These are phyloP conservation scores for Drosophila teissieri DNA, from an alignment of 1,140 invertebrate genomes.

Conservation along the genomic window DNA sequence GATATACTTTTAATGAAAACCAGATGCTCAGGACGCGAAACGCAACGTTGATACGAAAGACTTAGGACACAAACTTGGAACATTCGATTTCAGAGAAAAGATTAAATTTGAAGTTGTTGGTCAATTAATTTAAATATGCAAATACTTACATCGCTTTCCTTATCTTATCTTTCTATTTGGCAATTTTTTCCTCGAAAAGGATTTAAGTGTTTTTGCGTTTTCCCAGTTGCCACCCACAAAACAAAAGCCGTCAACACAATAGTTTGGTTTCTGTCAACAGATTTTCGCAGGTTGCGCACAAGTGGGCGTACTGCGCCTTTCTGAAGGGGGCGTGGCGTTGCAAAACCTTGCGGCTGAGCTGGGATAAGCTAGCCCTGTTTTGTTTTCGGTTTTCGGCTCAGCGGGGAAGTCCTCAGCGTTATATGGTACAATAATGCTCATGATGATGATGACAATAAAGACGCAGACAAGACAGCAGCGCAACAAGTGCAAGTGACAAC, in stretches of 20 bases:
- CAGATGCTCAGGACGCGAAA: not conserved
- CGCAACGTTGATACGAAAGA: not conserved
- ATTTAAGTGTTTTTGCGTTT: slow-evolving; percentile 4
- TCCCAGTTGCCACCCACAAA: slow-evolving; percentile 12
- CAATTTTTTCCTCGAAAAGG: slow-evolving; percentile 19
- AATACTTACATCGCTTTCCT: not conserved
- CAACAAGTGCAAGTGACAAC: slow-evolving; percentile 76
- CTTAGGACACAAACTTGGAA: not conserved
- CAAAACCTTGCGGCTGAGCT: slow-evolving; percentile 22
- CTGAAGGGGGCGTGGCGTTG: slow-evolving; percentile 21
- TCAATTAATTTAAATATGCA: not conserved
- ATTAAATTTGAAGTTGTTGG: no score
- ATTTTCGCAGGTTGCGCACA: slow-evolving; percentile 2
- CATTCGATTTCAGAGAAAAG: not conserved
- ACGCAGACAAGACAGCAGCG: slow-evolving; percentile 1
- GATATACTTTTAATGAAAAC: not conserved
- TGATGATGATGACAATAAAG: slow-evolving; percentile 17
- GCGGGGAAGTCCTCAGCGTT: slow-evolving; percentile 37
- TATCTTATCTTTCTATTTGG: not conserved
- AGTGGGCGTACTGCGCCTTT: slow-evolving; percentile 11
- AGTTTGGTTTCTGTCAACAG: slow-evolving; percentile 7
- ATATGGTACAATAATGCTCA: slow-evolving; percentile 50
- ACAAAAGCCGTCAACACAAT: slow-evolving; percentile 13
- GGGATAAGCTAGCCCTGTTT: slow-evolving; percentile 20
- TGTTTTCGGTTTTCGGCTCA: slow-evolving; percentile 13